Base-by-base conservation (phyloP, 1,140 invertebrate genomes). In the Meloidogyne floridensis region DNA sequence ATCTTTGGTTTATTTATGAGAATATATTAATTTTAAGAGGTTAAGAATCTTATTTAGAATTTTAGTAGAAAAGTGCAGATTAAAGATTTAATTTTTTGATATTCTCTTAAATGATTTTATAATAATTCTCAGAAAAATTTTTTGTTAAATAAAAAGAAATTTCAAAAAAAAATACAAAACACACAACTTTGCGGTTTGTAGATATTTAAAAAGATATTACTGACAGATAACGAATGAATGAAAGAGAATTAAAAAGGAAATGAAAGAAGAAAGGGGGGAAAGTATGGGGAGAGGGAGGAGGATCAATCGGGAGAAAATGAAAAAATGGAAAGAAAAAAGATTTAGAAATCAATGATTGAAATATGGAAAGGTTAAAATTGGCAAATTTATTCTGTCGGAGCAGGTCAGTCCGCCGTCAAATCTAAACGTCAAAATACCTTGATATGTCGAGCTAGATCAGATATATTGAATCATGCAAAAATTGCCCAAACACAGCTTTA, bases 161-260 rank as follows among this genome's bases (percentile, higher is more conserved):
- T n/a, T 65, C 15, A 32, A 32, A n/a, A 65, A 65, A 65, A 65
- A 65, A 65, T n/a, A 65, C 59, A 65, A 65, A 65, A 65, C 59
- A 32, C 32, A 65, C 59, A 65, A 65, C 15, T 65, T 65, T 65
- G 59, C 59, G 59, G 59, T 65, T 59, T 65, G 3, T 65, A 65
- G 59, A 65, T n/a, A n/a, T n/a, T 2, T 54, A 54, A 3, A 59
- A 59, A 59, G 59, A 65, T 65, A 5, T 65, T 65, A 65, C 3
- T 65, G 59, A 65, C 59, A 65, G 59, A 65, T 65, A 65, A 59
- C 32, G 32, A 32, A 32, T 32, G 32, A 32, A 32, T 32, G 59
- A 5, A 65, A n/a, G 15, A 6, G 15, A 65, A 65, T n/a, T n/a
- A n/a, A n/a, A 65, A 59, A n/a, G 11, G 15, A 59, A 59, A 15